Conservation (phyloP, 1,140 invertebrate species). For the Atta cephalotes region DNA sequence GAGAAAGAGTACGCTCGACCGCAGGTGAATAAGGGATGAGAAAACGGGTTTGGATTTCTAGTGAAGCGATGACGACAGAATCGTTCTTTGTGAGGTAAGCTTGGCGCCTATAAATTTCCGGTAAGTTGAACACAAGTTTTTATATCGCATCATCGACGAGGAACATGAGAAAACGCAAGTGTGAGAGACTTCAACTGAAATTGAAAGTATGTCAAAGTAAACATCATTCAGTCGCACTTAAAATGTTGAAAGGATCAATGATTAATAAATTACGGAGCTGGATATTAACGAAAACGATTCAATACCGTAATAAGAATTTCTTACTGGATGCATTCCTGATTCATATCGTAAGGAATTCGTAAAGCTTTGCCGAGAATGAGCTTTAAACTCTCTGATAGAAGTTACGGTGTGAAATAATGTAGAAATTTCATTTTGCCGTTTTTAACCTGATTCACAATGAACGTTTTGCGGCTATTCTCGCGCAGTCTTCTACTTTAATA, state of each 20-base stretch:
- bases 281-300: not conserved
- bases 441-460: constrained; percentile 37
- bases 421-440: constrained; percentile 49
- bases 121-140: constrained; percentile 30
- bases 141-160: constrained; percentile 31
- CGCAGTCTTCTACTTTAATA: constrained; percentile 2
- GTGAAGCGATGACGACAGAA: constrained; percentile 35
- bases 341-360: constrained; percentile 16
- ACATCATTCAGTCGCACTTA: not conserved
- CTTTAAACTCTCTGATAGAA: constrained; percentile 48
- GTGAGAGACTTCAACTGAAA: not conserved
- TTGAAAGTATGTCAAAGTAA: not conserved
- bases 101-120: constrained; percentile 59
- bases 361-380: constrained; percentile 19
- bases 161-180: not conserved
- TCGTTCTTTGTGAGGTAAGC: constrained; percentile 36
- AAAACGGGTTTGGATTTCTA: constrained; percentile 56
- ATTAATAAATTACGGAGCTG: constrained; percentile 1
- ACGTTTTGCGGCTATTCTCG: not conserved
- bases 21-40: constrained; percentile 74
- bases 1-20: constrained; percentile 64
- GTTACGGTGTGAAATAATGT: constrained; percentile 50
- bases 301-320: not conserved
- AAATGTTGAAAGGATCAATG: not conserved
- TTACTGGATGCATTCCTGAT: not conserved